These are phyloP conservation scores for Agrochola circellaris DNA, from an alignment of 2,888 invertebrate genomes.

Conservation along the genomic window DNA sequence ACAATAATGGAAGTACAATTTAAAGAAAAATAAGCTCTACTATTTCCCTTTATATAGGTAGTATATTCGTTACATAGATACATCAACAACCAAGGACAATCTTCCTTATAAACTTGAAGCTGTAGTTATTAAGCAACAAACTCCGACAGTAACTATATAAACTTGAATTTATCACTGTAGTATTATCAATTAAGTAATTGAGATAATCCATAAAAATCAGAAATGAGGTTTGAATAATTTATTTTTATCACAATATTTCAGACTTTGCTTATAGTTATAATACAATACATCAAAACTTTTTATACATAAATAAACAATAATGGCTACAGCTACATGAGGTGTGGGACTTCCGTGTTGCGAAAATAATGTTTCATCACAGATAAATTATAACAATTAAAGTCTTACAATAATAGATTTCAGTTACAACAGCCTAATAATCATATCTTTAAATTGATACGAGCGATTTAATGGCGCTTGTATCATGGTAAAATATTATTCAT, in stretches of 20 bases:
- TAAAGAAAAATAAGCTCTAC: constrained; percentile 24
- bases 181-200: constrained; percentile 56
- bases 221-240: constrained; percentile 79
- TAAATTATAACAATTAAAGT: constrained; percentile 70
- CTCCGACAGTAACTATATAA: constrained; percentile 32
- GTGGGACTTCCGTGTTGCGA: constrained; percentile 67
- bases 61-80: constrained; percentile 33
- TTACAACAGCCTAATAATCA: constrained; percentile 60
- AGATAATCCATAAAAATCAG: constrained; percentile 66
- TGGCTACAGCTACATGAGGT: constrained; percentile 71
- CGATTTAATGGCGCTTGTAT: constrained; percentile 44
- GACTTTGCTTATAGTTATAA: constrained; percentile 78
- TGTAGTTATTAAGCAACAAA: constrained; percentile 42
- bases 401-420: constrained; percentile 64
- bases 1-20: constrained; percentile 42
- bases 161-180: constrained; percentile 65
- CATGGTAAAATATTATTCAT: constrained; percentile 51
- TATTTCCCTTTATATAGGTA: constrained; percentile 21
- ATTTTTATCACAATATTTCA: constrained; percentile 83
- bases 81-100: constrained; percentile 44
- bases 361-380: constrained; percentile 78
- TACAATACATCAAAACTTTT: constrained; percentile 73
- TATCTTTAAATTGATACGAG: constrained; percentile 43
- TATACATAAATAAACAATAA: constrained; percentile 73
- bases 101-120: constrained; percentile 32